phyloP scores from a whole-genome alignment of 1,140 invertebrate species.

The Ceratina australensis region DNA sequence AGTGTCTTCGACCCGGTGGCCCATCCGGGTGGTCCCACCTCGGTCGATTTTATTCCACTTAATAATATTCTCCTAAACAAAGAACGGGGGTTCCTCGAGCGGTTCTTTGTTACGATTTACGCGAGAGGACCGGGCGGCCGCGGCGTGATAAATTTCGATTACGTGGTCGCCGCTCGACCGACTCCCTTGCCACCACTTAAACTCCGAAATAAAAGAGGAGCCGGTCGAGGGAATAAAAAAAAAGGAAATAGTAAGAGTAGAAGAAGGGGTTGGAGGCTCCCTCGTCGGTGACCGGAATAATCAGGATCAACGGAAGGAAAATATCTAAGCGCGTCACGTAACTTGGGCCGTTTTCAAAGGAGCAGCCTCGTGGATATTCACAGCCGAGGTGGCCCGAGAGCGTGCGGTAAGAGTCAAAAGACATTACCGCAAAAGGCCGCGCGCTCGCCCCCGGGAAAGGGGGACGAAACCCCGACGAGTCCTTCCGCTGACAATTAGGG shows the following conservation, averaged over 20 bases:
- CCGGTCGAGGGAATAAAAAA: too few species aligned
- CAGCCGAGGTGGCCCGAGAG: constrained; percentile 49
- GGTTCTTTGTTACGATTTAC: constrained; percentile 56
- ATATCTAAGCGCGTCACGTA: constrained; percentile 65
- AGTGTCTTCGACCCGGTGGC: not conserved
- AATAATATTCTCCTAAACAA: constrained; percentile 51
- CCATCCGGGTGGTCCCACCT: not conserved
- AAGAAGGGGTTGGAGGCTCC: constrained; percentile 6
- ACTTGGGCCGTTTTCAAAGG: constrained; percentile 45
- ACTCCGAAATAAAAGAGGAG: not conserved
- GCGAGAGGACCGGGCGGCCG: constrained; percentile 28
- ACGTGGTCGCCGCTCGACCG: constrained; percentile 31
- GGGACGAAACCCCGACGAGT: not conserved
- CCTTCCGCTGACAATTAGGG: constrained; percentile 58
- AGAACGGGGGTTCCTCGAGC: constrained; percentile 33
- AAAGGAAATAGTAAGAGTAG: not conserved
- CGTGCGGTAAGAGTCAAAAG: constrained; percentile 56
- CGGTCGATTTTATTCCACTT: constrained; percentile 42
- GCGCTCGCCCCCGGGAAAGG: not conserved
- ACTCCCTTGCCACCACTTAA: not conserved
- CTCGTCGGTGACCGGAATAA: constrained; percentile 53
- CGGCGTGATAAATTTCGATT: constrained; percentile 62
- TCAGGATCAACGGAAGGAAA: constrained; percentile 58
- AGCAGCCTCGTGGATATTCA: constrained; percentile 29
- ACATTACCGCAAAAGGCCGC: constrained; percentile 49